Evolutionary conservation across 2,888 invertebrate species (phyloP), one percentile per base, ranked within the genome.

Genomic region (Philereme vetulata): DNA sequence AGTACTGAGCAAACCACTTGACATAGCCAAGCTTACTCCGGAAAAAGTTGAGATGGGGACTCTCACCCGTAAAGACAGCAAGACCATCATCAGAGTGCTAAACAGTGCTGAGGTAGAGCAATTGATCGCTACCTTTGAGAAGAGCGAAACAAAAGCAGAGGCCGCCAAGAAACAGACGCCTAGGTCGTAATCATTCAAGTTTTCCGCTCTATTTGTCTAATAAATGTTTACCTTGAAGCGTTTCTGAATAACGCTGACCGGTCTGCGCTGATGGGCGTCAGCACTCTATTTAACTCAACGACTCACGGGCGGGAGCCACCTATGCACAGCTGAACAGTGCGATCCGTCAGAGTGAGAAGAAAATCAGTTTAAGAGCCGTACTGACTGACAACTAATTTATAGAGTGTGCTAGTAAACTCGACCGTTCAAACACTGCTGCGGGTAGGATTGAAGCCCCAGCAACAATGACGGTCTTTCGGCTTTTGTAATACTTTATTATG

Each of bases 31-130:
- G 86, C 93, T 99, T 40, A 97, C 98, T 42, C 95, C 98, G 4
- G 99, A 99, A 72, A 99, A 99, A 94, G 97, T 99, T 75, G 99
- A 99, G 93, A 97, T 99, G 95, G 98, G 98, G 0, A 97, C 97
- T 0, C 88, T 99, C 55, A 96, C 96, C 6, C 94, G 98, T 56
- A 94, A 95, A 68, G 94, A 97, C 77, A 94, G 95, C 68, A 95
- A 96, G 81, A 98, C 98, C 0, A 93, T 95, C 48, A 97, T 96
- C 71, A 93, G 94, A 76, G 95, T 98, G 72, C 91, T 98, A 57
- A 93, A 95, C 43, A 95, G 94, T 61, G 84, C 92, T 34, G 97
- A 98, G 86, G 97, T 99, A 2, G 96, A 97, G 73, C 94, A 94
- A 60, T 90, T 98, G 45, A 98, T 99, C 72, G 91, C 95, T 40